These are phyloP conservation scores for Ectropis grisescens DNA, from an alignment of 1,140 invertebrate species.

Conservation along the genomic window DNA sequence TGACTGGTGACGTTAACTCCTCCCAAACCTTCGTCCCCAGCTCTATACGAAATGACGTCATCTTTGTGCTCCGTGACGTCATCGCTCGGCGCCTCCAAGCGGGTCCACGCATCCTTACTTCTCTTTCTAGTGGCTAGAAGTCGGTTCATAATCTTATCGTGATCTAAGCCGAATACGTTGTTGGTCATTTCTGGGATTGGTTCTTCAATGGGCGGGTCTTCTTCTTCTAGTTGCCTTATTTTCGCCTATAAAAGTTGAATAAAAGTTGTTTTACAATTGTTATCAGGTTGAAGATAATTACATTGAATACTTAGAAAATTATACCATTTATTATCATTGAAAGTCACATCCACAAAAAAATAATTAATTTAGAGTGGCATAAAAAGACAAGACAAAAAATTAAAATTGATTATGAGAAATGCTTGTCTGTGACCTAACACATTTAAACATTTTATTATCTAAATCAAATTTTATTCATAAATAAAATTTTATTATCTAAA, in stretches of 20 bases:
- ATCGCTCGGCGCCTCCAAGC: conserved; percentile 15
- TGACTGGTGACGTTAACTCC: conserved; percentile 27
- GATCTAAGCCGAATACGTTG: conserved; percentile 79
- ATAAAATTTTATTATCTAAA: no score
- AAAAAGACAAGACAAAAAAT: no score
- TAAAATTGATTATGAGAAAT: no score
- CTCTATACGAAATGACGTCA: conserved; percentile 39
- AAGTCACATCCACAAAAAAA: no score
- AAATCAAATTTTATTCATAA: no score
- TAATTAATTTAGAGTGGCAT: no score
- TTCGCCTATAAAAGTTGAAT: conserved; percentile 42
- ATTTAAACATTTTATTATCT: no score
- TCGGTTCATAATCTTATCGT: conserved; percentile 73
- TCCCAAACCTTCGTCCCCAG: conserved; percentile 3
- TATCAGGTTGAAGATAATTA: neutral
- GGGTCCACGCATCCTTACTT: conserved; percentile 65
- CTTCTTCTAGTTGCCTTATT: conserved; percentile 58
- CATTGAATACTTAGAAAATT: neutral
- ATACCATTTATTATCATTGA: no score
- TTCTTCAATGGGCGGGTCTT: conserved; percentile 36
- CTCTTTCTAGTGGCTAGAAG: conserved; percentile 64
- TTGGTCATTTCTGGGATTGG: conserved; percentile 76
- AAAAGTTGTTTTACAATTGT: no score
- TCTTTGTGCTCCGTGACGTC: no score
- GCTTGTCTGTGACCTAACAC: no score